Percentiles rank a stretch among this genome's conserved stretches.
Conservation (phyloP, 1,140 invertebrate genomes). For the Anadara kagoshimensis region DNA sequence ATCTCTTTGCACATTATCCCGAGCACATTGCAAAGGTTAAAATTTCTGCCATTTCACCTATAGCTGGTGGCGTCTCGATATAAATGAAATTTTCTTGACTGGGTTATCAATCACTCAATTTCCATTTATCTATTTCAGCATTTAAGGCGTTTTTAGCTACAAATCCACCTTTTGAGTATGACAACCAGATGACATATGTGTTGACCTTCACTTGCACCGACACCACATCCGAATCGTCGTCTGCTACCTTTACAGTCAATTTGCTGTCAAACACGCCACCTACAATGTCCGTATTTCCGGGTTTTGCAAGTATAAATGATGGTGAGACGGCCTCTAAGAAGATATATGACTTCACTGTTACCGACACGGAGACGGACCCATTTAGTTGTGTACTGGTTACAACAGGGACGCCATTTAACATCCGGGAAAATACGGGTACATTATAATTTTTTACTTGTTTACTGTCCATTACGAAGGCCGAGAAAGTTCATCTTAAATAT, state of each 20-base stretch:
- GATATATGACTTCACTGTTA: neutral
- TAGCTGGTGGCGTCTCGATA: no score
- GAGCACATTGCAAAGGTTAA: no score
- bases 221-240: neutral
- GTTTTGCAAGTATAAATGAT: conserved; percentile 5
- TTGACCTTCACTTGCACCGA: conserved; percentile 9
- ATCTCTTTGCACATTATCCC: no score
- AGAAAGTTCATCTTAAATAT: no score
- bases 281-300: neutral
- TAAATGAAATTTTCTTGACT: no score
- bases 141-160: no score
- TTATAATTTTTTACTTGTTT: neutral
- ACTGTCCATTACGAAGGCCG: no score
- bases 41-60: no score
- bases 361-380: neutral
- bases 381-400: neutral
- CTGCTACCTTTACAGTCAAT: conserved; percentile 6
- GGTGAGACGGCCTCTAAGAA: neutral
- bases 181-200: no score
- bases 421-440: neutral
- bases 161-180: no score
- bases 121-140: no score
- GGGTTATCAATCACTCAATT: no score
- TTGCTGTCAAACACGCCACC: conserved; percentile 2
- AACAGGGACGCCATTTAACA: neutral